Percentiles rank a stretch among this genome's conserved stretches.
phyloP scores from a whole-genome alignment of 2,888 invertebrate genomes.

The Amitus sp. region DNA sequence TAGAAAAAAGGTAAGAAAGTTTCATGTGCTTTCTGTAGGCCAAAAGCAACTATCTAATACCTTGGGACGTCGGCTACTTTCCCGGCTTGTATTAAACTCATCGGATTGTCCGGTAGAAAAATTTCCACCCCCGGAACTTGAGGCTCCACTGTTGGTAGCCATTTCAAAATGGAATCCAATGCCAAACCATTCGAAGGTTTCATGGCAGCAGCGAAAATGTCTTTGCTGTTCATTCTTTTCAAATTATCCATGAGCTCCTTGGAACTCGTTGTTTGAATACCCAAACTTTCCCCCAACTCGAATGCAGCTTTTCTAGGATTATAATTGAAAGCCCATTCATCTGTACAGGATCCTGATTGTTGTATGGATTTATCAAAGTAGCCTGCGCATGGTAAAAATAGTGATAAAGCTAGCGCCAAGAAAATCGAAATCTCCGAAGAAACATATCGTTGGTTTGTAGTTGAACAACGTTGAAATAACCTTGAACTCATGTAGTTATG shows the following conservation, averaged over 20 bases:
- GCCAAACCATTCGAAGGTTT: constrained; percentile 28
- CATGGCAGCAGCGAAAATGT: constrained; percentile 45
- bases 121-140: constrained; percentile 50
- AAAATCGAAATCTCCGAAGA: no score
- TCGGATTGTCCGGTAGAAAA: constrained; percentile 56
- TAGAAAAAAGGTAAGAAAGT: no score
- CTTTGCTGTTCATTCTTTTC: constrained; percentile 44
- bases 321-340: constrained; percentile 50
- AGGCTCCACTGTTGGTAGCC: constrained; percentile 54
- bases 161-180: constrained; percentile 35
- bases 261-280: constrained; percentile 51
- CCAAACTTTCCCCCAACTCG: constrained; percentile 54
- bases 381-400: constrained; percentile 49
- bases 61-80: constrained; percentile 56
- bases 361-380: constrained; percentile 54
- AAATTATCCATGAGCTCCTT: constrained; percentile 51
- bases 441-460: no score
- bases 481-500: no score
- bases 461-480: no score
- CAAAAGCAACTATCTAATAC: no score
- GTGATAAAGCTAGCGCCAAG: no score
- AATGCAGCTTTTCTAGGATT: constrained; percentile 52
- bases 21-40: no score
- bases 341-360: constrained; percentile 54
- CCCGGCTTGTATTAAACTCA: constrained; percentile 54